Evolutionary conservation across 23 tunicate genomes (phyloP).

Genomic region (Trididemnum clinides): DNA sequence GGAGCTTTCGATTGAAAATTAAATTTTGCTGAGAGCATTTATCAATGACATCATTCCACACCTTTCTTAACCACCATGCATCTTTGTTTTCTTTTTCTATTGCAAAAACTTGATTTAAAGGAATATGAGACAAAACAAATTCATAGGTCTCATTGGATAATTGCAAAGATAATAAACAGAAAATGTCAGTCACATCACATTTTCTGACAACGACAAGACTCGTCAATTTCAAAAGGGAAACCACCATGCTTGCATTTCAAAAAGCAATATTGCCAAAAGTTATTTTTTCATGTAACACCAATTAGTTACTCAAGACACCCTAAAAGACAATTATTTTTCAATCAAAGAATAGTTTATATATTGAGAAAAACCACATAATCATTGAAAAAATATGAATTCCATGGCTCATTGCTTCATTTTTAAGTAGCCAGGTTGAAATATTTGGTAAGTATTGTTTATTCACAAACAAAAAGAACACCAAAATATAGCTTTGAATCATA

Average conservation of each 20-base stretch:
- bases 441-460: no score
- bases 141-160: not conserved
- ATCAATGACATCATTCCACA: not conserved
- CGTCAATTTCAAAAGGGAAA: not conserved
- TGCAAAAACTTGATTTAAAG: not conserved
- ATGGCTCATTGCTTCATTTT: no score
- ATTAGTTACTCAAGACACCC: not conserved
- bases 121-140: not conserved
- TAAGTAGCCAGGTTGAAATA: no score
- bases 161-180: not conserved
- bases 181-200: not conserved
- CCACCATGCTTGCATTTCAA: not conserved
- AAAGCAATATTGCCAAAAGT: not conserved
- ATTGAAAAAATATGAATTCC: no score
- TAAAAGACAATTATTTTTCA: not conserved
- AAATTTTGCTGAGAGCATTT: not conserved
- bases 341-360: not conserved
- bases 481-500: no score
- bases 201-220: not conserved
- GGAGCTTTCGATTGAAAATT: not conserved
- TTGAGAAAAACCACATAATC: no score
- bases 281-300: not conserved
- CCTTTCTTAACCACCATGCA: no score
- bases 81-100: not conserved
- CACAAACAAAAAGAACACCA: no score